phyloP scores from a whole-genome alignment of 2,113 vertebrate species.

The Cranoglanis bouderius region DNA sequence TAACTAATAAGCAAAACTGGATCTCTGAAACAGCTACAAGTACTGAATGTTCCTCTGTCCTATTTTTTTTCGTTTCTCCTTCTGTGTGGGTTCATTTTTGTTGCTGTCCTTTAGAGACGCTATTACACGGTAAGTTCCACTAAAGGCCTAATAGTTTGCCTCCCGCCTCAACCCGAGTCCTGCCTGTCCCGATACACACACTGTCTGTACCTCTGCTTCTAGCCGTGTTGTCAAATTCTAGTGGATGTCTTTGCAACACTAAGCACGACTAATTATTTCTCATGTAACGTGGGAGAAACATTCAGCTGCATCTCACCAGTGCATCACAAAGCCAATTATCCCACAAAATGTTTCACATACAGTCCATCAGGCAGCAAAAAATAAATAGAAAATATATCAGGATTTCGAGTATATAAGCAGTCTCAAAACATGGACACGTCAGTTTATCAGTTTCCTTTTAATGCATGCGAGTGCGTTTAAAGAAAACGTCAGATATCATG shows the following conservation, averaged over 20 bases:
- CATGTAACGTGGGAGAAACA: slow-evolving; percentile 51
- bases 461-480: not conserved
- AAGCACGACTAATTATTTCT: slow-evolving; percentile 52
- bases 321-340: slow-evolving; percentile 53
- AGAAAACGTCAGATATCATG: not conserved
- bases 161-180: slow-evolving; percentile 50
- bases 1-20: not conserved
- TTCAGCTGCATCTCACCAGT: slow-evolving; percentile 57
- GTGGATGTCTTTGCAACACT: slow-evolving; percentile 58
- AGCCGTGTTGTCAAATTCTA: slow-evolving; percentile 25
- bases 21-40: slow-evolving; percentile 34
- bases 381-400: not conserved
- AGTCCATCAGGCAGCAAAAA: not conserved
- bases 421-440: not conserved
- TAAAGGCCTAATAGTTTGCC: slow-evolving; percentile 61
- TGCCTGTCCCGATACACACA: slow-evolving; percentile 43
- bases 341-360: slow-evolving; percentile 26
- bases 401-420: not conserved
- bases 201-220: slow-evolving; percentile 34
- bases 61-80: slow-evolving; percentile 63
- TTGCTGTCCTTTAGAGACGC: slow-evolving; percentile 66
- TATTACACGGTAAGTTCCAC: slow-evolving; percentile 72
- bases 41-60: slow-evolving; percentile 57
- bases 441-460: not conserved
- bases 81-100: slow-evolving; percentile 54